These are phyloP conservation scores for Lucinisca nassula DNA, from an alignment of 2,888 invertebrate species.

Conservation along the genomic window DNA sequence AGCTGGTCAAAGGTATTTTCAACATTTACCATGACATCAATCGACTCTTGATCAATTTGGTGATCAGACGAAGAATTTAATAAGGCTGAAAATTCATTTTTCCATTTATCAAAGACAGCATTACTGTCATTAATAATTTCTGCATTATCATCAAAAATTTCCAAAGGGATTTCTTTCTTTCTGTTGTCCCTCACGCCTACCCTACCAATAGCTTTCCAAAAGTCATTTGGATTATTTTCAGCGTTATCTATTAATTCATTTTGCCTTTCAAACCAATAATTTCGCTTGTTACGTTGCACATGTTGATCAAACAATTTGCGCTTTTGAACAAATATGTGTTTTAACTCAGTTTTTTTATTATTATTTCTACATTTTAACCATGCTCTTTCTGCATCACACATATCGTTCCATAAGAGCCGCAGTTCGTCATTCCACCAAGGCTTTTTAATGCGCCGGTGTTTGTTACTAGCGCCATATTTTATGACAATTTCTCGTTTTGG, in stretches of 20 bases:
- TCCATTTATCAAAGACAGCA: neutral
- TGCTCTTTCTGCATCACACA: constrained; percentile 3
- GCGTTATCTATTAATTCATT: neutral
- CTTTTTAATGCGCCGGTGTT: neutral
- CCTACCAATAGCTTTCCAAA: neutral
- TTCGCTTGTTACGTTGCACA: neutral
- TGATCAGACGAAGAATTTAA: too few relatives aligned
- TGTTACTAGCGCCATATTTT: too few relatives aligned
- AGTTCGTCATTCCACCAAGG: constrained; percentile 7
- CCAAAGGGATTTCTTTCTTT: neutral
- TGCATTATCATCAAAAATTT: neutral
- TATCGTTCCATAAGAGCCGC: neutral
- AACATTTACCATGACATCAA: too few relatives aligned
- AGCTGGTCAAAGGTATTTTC: too few relatives aligned
- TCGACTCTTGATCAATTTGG: too few relatives aligned
- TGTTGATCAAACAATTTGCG: neutral
- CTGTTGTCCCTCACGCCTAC: neutral
- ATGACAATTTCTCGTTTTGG: too few relatives aligned
- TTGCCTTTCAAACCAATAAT: neutral
- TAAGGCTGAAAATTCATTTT: neutral
- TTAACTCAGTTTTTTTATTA: neutral
- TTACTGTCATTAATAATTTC: neutral
- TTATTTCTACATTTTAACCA: neutral
- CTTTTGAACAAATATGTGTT: neutral
- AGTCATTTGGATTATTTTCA: neutral